phyloP scores from a whole-genome alignment of 1,140 invertebrate species.

The Drosophila chauvacae region DNA sequence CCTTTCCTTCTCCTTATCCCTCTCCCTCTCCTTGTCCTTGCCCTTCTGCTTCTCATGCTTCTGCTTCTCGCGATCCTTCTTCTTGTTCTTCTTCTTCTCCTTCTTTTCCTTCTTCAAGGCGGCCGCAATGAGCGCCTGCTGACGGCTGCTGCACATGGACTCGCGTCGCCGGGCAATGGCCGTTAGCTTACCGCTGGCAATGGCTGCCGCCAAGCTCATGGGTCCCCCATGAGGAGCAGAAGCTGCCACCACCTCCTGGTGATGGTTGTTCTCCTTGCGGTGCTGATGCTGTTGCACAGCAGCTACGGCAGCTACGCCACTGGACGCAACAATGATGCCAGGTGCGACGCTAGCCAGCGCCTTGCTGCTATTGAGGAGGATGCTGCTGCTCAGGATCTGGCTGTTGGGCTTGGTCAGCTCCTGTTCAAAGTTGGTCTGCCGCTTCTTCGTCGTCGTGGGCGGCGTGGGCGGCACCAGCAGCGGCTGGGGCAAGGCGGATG shows the following conservation, averaged over 20 bases:
- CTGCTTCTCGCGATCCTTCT: conserved; percentile 72
- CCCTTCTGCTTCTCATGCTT: conserved; percentile 61
- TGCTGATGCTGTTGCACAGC: conserved; percentile 55
- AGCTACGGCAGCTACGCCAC: neutral
- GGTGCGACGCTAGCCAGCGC: too few relatives aligned
- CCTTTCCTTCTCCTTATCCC: conserved; percentile 18
- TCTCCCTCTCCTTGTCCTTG: conserved; percentile 41
- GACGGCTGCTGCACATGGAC: conserved; percentile 68
- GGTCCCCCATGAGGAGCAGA: conserved; percentile 13
- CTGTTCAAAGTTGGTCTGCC: conserved; percentile 79
- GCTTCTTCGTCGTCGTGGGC: conserved; percentile 58
- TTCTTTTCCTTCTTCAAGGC: conserved; percentile 70
- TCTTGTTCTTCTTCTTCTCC: conserved; percentile 71
- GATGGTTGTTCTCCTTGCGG: conserved; percentile 74
- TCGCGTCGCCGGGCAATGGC: conserved; percentile 55
- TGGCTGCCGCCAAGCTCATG: conserved; percentile 67
- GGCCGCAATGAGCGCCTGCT: conserved; percentile 64
- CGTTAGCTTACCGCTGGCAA: conserved; percentile 66
- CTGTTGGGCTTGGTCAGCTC: conserved; percentile 76
- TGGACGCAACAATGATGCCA: neutral
- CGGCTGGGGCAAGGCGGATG: neutral
- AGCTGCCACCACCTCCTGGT: conserved; percentile 28
- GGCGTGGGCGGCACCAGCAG: conserved; percentile 4
- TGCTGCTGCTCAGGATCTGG: conserved; percentile 73
- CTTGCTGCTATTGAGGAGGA: conserved; percentile 72